Base-by-base conservation (phyloP, 2,113 vertebrate species). In the Sylvia atricapilla region DNA sequence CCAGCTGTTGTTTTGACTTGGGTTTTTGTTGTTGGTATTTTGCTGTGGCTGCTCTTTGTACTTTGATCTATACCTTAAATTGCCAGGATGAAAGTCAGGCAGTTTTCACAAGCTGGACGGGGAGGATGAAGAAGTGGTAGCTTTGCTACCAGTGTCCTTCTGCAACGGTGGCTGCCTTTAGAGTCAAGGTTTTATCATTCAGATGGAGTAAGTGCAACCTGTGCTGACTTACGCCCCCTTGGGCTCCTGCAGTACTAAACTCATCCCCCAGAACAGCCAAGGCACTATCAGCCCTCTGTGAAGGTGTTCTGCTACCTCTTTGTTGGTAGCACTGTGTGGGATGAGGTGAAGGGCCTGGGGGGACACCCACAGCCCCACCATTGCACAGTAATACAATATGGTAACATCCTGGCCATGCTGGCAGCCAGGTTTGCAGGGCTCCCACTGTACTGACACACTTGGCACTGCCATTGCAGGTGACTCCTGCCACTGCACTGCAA, bases 21-120 rank as follows among this genome's bases (percentile, higher is more conserved):
- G 15, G 8, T 5, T 87, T 90, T 41, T 72, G 31, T 52, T 80
- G 82, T 8, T 31, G 2, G 33, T 19, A 20, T 95, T 97, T 90
- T 72, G 59, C 90, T 95, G 88, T 77, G 96, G 95, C 90, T 96
- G 81, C 95, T 95, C 81, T 66, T 58, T 66, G 35, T 5, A 50
- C 87, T 92, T 96, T 50, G 64, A 81, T 70, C 55, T 43, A 37
- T 13, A 82, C 0, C 1, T 63, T 49, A 55, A 84, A 81, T 39
- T 55, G 35, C 35, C 24, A 78, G 84, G 84, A 94, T 19, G 68
- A 31, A 64, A 62, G 12, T 16, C 50, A 58, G 62, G 44, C 60
- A 59, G 52, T 70, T 89, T 90, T 67, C 27, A 74, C 25, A 41
- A 63, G 59, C 46, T 58, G n/a, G 25, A 58, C 3, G 3, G 4